These are phyloP conservation scores for Rhynchonycteris naso DNA, from an alignment of 2,797 vertebrate genomes.

Conservation along the genomic window DNA sequence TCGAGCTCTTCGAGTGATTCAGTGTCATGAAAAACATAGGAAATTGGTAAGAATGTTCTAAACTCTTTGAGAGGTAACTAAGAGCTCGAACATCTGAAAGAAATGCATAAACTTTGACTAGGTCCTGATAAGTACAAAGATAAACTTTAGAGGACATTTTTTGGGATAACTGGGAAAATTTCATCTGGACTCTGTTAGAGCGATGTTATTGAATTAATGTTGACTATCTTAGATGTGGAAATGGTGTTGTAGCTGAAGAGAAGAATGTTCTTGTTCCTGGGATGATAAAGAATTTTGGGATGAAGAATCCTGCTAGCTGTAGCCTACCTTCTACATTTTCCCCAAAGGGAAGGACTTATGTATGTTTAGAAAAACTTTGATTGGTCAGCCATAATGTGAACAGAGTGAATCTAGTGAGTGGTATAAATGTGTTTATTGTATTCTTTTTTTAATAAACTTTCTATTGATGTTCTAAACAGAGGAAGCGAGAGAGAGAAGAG, in stretches of 20 bases:
- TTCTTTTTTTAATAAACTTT: too few species aligned
- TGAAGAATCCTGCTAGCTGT: background rate
- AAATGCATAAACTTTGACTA: background rate
- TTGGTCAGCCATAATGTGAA: background rate
- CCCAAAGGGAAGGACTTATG: background rate
- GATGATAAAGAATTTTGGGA: slow-evolving; percentile 15
- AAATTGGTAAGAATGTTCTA: background rate
- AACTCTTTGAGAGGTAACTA: background rate
- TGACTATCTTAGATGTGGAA: background rate
- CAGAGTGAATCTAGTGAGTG: background rate
- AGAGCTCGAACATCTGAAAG: slow-evolving; percentile 9
- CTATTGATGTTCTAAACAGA: too few species aligned
- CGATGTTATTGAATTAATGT: background rate
- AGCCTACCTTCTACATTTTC: slow-evolving; percentile 6
- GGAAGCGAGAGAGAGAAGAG: too few species aligned
- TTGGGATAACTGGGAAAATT: background rate
- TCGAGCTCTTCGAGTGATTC: background rate
- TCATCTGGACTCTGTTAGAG: background rate
- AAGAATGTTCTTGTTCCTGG: slow-evolving; percentile 35
- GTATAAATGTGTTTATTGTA: background rate
- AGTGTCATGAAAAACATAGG: background rate
- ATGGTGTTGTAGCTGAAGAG: background rate
- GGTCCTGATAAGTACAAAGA: background rate
- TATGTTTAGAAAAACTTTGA: slow-evolving; percentile 24
- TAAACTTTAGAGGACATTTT: background rate